Conservation (phyloP, 2,797 vertebrate genomes). For the Oreonectes daqikongensis region DNA sequence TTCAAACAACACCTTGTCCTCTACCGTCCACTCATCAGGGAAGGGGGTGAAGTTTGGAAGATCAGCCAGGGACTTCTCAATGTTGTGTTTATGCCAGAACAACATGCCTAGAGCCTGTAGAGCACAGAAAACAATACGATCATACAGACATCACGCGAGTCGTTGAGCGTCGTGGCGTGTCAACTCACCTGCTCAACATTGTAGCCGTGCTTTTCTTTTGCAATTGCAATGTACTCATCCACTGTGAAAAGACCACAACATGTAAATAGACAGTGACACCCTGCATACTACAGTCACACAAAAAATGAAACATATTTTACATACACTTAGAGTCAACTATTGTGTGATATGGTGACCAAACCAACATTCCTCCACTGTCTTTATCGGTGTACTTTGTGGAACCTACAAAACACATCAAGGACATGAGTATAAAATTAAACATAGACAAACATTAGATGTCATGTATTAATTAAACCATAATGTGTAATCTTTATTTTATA, state of each 20-base stretch:
- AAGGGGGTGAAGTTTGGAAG: constrained; percentile 98
- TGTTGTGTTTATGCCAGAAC: constrained; percentile 99
- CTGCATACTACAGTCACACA: constrained; percentile 44
- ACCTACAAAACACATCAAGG: constrained; percentile 69
- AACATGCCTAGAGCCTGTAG: constrained; percentile 94
- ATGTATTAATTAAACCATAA: too few species aligned
- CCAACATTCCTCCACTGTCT: constrained; percentile 95
- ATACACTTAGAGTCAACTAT: constrained; percentile 91
- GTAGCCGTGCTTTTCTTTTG: constrained; percentile 98
- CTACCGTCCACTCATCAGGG: constrained; percentile 98
- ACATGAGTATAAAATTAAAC: neutral
- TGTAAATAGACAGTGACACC: neutral
- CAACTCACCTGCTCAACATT: constrained; percentile 93
- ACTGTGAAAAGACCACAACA: constrained; percentile 75
- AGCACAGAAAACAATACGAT: constrained; percentile 17
- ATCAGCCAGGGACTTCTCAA: constrained; percentile 96
- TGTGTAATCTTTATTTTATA: neutral
- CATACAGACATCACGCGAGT: too few species aligned
- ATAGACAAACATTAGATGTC: neutral
- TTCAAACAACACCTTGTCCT: constrained; percentile 97
- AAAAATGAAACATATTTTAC: too few species aligned
- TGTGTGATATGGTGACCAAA: constrained; percentile 94
- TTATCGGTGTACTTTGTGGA: constrained; percentile 91
- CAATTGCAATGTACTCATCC: constrained; percentile 96
- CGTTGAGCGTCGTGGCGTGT: neutral